Conservation (phyloP, 2,113 vertebrate species). For the Henicopernis longicauda region DNA sequence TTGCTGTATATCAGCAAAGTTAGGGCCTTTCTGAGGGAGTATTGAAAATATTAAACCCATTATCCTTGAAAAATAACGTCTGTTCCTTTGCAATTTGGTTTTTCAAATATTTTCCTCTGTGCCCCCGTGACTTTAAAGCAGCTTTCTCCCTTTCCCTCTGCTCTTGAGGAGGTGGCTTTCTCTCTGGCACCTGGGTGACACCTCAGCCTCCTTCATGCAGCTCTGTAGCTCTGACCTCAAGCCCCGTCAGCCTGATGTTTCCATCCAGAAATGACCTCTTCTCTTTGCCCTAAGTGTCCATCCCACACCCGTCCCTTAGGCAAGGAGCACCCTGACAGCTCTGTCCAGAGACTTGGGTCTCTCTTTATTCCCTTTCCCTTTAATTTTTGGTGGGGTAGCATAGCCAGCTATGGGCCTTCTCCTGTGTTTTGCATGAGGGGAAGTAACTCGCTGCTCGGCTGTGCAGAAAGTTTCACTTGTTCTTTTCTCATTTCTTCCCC, state of each 20-base stretch:
- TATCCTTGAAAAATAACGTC: background rate
- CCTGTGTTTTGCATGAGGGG: background rate
- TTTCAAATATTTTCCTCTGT: background rate
- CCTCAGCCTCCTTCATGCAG: background rate
- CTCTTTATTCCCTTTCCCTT: background rate
- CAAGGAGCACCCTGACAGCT: background rate
- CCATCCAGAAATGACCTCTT: background rate
- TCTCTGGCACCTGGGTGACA: background rate
- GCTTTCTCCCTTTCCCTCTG: background rate
- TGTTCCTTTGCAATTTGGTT: background rate
- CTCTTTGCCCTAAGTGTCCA: background rate
- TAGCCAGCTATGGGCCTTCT: background rate
- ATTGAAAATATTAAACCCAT: background rate
- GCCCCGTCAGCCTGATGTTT: background rate
- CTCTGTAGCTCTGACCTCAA: background rate
- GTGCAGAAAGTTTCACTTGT: constrained; percentile 5
- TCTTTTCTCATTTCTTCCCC: constrained; percentile 11
- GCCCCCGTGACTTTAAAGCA: background rate
- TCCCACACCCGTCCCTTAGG: background rate
- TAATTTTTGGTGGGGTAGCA: background rate
- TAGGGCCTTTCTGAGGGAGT: background rate
- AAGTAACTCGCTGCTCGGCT: background rate
- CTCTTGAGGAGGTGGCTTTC: background rate
- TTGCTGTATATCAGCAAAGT: background rate
- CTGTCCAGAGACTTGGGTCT: background rate